Percentiles rank a stretch among this genome's conserved stretches.
Conservation (phyloP, 1,140 invertebrate genomes). For the Euborellia annulipes region DNA sequence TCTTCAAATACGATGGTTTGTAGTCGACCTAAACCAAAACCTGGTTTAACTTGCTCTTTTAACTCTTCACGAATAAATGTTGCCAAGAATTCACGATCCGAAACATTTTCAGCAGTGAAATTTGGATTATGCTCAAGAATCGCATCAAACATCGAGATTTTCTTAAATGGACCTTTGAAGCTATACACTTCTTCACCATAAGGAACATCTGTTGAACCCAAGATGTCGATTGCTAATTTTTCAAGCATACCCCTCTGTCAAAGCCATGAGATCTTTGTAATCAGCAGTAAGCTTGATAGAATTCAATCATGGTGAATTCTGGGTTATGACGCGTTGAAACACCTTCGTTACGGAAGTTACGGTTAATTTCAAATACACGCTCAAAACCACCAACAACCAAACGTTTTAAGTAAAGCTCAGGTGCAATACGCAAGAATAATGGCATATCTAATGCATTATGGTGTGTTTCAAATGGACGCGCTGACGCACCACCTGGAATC, state of each 20-base stretch:
- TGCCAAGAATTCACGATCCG: not conserved
- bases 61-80: not conserved
- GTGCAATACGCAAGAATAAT: constrained; percentile 8
- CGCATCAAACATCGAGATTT: constrained; percentile 2
- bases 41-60: not conserved
- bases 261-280: constrained; percentile 3
- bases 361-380: constrained; percentile 9
- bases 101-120: not conserved
- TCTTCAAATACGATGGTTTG: constrained; percentile 1
- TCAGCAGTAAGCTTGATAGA: constrained; percentile 10
- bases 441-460: constrained; percentile 8
- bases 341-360: constrained; percentile 8
- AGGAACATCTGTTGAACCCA: not conserved
- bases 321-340: constrained; percentile 5
- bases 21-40: not conserved
- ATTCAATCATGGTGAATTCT: constrained; percentile 6
- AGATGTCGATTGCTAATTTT: not conserved
- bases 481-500: constrained; percentile 7
- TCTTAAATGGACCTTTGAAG: constrained; percentile 2
- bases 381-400: constrained; percentile 11
- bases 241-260: constrained; percentile 1
- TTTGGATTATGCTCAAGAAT: not conserved
- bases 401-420: constrained; percentile 8
- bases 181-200: constrained; percentile 2
- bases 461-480: constrained; percentile 9